Conservation (phyloP, 2,113 vertebrate species). For the Aix galericulata region DNA sequence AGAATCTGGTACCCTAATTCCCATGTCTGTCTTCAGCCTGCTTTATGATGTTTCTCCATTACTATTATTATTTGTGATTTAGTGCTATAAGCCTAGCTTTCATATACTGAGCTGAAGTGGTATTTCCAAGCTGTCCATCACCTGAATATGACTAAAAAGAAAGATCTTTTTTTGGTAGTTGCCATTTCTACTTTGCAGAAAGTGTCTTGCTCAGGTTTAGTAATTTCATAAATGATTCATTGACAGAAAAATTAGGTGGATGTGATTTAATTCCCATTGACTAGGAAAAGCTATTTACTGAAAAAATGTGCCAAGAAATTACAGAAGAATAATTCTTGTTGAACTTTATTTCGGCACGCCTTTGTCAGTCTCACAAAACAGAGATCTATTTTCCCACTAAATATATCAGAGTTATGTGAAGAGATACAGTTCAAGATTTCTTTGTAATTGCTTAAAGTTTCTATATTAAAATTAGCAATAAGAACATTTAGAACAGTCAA, state of each 20-base stretch:
- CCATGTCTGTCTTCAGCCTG: neutral
- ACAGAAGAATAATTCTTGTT: neutral
- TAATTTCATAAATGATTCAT: neutral
- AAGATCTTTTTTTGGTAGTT: neutral
- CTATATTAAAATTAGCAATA: neutral
- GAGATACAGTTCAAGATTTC: neutral
- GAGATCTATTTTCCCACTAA: neutral
- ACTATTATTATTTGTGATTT: neutral
- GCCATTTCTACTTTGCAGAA: neutral
- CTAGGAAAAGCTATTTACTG: neutral
- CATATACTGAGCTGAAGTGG: neutral
- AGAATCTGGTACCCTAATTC: neutral
- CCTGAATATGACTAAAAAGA: neutral
- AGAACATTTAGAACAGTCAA: neutral
- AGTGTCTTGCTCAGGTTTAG: neutral
- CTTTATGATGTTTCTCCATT: neutral
- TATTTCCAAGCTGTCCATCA: neutral
- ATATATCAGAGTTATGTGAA: neutral
- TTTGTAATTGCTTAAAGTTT: neutral
- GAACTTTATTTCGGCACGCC: neutral
- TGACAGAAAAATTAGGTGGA: neutral
- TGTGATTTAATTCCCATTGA: neutral
- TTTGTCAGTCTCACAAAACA: neutral
- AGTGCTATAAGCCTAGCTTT: neutral
- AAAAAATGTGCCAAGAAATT: neutral